These are phyloP conservation scores for Dromas ardeola DNA, from an alignment of 2,113 vertebrate genomes.

Conservation along the genomic window DNA sequence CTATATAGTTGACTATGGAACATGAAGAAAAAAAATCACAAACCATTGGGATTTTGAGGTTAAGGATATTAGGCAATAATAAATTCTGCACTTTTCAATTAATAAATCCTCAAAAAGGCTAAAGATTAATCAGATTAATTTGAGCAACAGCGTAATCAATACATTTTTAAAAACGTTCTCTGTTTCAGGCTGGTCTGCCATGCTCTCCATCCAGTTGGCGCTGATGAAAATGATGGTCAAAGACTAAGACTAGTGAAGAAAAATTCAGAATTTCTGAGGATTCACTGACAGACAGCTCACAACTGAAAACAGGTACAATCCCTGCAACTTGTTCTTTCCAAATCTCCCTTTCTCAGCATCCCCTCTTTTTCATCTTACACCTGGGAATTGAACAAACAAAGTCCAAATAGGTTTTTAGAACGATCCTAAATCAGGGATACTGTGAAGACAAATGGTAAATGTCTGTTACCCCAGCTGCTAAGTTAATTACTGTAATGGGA, in stretches of 20 bases:
- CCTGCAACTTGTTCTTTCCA: neutral
- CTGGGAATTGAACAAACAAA: constrained; percentile 44
- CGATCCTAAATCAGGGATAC: constrained; percentile 64
- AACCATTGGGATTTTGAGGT: neutral
- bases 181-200: neutral
- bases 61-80: neutral
- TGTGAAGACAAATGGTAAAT: constrained; percentile 79
- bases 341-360: neutral
- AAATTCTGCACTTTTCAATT: neutral
- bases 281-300: neutral
- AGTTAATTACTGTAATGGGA: constrained; percentile 81
- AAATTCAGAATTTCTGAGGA: neutral
- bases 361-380: neutral
- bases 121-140: neutral
- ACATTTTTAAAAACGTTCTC: neutral
- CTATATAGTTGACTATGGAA: neutral
- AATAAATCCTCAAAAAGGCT: neutral
- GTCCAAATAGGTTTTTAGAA: constrained; percentile 45
- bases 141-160: neutral
- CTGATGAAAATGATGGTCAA: neutral
- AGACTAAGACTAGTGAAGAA: neutral
- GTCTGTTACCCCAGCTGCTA: constrained; percentile 80
- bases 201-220: neutral
- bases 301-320: neutral
- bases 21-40: neutral